phyloP scores from a whole-genome alignment of 2,888 invertebrate species.

The Melanophora roralis region DNA sequence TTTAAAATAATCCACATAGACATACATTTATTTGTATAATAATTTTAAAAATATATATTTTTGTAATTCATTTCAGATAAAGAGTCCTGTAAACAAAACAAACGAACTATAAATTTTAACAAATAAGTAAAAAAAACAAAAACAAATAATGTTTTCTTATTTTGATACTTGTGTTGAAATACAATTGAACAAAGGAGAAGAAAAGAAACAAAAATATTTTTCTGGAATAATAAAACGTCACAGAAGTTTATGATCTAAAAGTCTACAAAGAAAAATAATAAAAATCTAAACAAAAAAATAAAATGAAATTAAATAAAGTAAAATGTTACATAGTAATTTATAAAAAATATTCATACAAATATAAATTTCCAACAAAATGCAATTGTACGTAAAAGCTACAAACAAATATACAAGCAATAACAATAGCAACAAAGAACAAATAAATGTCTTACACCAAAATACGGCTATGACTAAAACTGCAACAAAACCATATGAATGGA shows the following conservation, averaged over 20 bases:
- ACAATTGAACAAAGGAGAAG: background rate
- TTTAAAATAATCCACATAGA: background rate
- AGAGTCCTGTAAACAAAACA: background rate
- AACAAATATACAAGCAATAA: slow-evolving; percentile 22
- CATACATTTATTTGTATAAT: background rate
- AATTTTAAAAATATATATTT: background rate
- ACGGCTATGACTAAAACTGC: slow-evolving; percentile 10
- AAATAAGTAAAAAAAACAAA: slow-evolving; percentile 12
- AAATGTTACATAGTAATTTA: background rate
- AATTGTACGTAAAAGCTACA: slow-evolving; percentile 36
- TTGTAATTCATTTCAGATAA: slow-evolving; percentile 46
- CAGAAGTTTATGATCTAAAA: slow-evolving; percentile 52
- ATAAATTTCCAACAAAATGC: slow-evolving; percentile 59
- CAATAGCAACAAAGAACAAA: slow-evolving; percentile 16
- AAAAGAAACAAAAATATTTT: slow-evolving; percentile 7
- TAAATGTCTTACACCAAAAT: slow-evolving; percentile 53
- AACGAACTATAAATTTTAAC: slow-evolving; percentile 4
- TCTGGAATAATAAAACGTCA: slow-evolving; percentile 55
- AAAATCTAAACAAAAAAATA: background rate
- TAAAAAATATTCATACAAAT: background rate
- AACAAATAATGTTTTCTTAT: slow-evolving; percentile 2
- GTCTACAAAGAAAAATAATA: slow-evolving; percentile 5
- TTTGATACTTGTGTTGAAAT: slow-evolving; percentile 1
- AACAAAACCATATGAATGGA: slow-evolving; percentile 34
- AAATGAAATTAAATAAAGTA: background rate